phyloP scores from a whole-genome alignment of 2,888 invertebrate species.

The Drosophila anomelani region DNA sequence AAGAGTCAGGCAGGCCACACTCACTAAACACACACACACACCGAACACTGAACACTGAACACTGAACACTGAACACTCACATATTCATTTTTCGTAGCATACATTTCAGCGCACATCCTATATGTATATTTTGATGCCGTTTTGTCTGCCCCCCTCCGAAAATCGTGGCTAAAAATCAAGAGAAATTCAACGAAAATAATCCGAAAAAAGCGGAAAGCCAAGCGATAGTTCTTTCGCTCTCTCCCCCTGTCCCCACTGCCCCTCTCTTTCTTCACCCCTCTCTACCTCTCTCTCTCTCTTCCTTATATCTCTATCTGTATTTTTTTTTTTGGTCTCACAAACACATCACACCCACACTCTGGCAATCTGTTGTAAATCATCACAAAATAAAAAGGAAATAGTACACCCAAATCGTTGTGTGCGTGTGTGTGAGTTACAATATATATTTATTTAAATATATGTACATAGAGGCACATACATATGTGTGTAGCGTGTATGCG shows the following conservation, averaged over 20 bases:
- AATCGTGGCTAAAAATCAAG: constrained; percentile 7
- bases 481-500: constrained; percentile 27
- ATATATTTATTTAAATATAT: constrained; percentile 23
- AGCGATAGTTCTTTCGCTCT: constrained; percentile 8
- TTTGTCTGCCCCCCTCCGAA: constrained; percentile 42
- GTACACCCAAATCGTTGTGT: constrained; percentile 34
- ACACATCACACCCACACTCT: constrained; percentile 20
- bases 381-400: constrained; percentile 36
- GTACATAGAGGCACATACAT: constrained; percentile 25
- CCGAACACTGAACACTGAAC: neutral
- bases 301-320: constrained; percentile 30
- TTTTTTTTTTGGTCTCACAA: constrained; percentile 9
- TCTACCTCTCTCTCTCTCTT: constrained; percentile 16
- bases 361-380: constrained; percentile 64
- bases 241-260: neutral
- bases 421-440: constrained; percentile 27
- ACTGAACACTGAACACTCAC: constrained; percentile 4
- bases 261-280: constrained; percentile 33
- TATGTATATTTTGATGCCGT: constrained; percentile 41
- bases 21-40: constrained; percentile 16
- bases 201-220: constrained; percentile 28
- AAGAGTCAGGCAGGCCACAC: constrained; percentile 25
- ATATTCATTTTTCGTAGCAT: constrained; percentile 41
- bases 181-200: constrained; percentile 10
- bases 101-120: constrained; percentile 39